These are phyloP conservation scores for Perca schrenkii DNA, from an alignment of 2,113 vertebrate genomes.

Conservation along the genomic window DNA sequence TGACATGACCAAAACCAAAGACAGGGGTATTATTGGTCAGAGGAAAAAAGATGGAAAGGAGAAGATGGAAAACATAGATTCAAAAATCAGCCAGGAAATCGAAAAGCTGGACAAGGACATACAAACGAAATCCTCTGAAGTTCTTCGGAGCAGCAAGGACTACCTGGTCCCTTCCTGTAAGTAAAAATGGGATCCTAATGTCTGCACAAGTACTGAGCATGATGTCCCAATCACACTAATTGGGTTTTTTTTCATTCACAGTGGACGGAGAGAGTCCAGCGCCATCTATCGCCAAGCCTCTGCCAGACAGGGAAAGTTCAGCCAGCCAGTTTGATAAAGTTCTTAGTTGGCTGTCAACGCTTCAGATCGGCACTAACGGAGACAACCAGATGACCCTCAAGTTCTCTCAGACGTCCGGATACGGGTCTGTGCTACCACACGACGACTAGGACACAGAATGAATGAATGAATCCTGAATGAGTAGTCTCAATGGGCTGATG, in stretches of 20 bases:
- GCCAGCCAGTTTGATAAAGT: constrained; percentile 10
- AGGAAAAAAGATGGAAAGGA: constrained; percentile 39
- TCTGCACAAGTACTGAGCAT: background rate
- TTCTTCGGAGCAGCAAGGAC: constrained; percentile 34
- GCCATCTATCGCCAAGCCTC: background rate
- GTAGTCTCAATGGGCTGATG: background rate
- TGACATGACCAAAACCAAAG: constrained; percentile 2
- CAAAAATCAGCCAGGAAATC: constrained; percentile 46
- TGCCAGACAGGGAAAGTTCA: background rate
- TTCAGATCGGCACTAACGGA: constrained; percentile 7
- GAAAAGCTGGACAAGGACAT: constrained; percentile 43
- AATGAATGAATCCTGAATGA: background rate
- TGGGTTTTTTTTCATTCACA: constrained; percentile 32
- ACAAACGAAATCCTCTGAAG: background rate
- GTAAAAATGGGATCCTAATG: background rate
- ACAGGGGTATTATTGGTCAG: background rate
- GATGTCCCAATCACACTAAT: background rate
- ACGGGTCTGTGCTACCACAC: background rate
- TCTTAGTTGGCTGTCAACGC: constrained; percentile 29
- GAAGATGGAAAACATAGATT: constrained; percentile 6
- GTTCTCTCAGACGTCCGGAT: constrained; percentile 55
- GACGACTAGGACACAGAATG: background rate
- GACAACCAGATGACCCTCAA: constrained; percentile 35
- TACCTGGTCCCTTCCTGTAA: constrained; percentile 7
- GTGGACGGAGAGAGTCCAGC: constrained; percentile 28